phyloP scores from a whole-genome alignment of 2,797 vertebrate species.

The Clarias pachynema region DNA sequence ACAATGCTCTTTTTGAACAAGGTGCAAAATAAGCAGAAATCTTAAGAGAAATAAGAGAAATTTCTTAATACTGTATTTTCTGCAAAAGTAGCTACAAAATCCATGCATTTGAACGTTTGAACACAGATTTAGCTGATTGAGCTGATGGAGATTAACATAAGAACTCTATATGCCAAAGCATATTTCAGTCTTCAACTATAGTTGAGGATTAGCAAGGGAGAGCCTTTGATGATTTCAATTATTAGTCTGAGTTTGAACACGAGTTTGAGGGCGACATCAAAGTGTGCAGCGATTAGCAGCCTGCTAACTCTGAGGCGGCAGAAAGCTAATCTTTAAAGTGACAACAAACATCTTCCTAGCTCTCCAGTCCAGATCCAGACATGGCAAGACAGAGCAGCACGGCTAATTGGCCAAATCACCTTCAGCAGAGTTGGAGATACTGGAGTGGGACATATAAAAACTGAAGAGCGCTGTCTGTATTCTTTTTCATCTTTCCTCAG shows the following conservation, averaged over 20 bases:
- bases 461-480: conserved; percentile 7
- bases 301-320: conserved; percentile 54
- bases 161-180: conserved; percentile 28
- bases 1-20: neutral
- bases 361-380: conserved; percentile 53
- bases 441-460: conserved; percentile 6
- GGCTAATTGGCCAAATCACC: conserved; percentile 58
- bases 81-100: conserved; percentile 20
- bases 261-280: conserved; percentile 60
- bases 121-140: conserved; percentile 33
- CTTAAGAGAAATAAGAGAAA: too few relatives aligned
- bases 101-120: neutral
- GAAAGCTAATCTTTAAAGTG: conserved; percentile 64
- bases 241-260: conserved; percentile 64
- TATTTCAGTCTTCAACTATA: conserved; percentile 47
- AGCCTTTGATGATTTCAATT: conserved; percentile 69
- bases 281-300: conserved; percentile 58
- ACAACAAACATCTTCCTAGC: conserved; percentile 62
- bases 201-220: conserved; percentile 59
- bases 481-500: conserved; percentile 31
- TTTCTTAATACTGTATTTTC: neutral
- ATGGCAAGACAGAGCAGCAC: conserved; percentile 39
- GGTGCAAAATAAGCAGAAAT: neutral
- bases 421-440: conserved; percentile 25
- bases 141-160: conserved; percentile 44